Conservation (phyloP, 2,888 invertebrate genomes). For the Andrena chrysosceles region DNA sequence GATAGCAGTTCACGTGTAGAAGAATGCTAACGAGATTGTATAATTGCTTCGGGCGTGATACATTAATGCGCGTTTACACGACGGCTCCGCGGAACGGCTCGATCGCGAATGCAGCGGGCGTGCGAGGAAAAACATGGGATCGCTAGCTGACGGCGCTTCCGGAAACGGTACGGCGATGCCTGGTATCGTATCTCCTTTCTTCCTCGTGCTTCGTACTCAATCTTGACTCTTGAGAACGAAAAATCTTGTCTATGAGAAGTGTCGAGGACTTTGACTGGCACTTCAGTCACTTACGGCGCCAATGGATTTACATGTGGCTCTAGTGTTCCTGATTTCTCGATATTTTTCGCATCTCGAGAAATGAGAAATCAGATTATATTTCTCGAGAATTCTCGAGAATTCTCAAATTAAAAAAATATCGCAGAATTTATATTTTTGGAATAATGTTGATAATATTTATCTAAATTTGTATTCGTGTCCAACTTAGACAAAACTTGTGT, state of each 20-base stretch:
- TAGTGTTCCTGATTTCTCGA: no score
- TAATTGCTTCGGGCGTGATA: conserved; percentile 63
- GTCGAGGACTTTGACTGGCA: neutral
- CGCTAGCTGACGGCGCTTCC: conserved; percentile 40
- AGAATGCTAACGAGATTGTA: conserved; percentile 69
- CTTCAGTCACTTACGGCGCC: neutral
- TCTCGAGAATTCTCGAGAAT: no score
- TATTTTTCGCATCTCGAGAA: no score
- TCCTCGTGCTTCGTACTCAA: neutral
- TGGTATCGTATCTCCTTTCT: conserved; percentile 17
- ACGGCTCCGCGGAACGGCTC: conserved; percentile 1
- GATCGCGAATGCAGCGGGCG: conserved; percentile 33
- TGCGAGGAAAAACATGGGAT: conserved; percentile 30
- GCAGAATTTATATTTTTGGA: no score
- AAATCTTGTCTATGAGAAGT: neutral
- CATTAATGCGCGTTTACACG: conserved; percentile 49
- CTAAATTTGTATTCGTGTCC: no score
- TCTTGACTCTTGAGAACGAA: neutral
- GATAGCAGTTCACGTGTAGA: conserved; percentile 53
- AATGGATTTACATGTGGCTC: no score
- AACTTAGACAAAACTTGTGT: no score
- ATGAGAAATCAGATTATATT: no score
- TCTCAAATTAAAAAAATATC: no score
- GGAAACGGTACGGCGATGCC: conserved; percentile 23
- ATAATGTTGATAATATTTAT: no score